A percentile compares a stretch with the other conserved stretches of the same genome.
These are phyloP conservation scores for Microcebus jonahi DNA, from an alignment of 2,113 vertebrate species.

Conservation along the genomic window DNA sequence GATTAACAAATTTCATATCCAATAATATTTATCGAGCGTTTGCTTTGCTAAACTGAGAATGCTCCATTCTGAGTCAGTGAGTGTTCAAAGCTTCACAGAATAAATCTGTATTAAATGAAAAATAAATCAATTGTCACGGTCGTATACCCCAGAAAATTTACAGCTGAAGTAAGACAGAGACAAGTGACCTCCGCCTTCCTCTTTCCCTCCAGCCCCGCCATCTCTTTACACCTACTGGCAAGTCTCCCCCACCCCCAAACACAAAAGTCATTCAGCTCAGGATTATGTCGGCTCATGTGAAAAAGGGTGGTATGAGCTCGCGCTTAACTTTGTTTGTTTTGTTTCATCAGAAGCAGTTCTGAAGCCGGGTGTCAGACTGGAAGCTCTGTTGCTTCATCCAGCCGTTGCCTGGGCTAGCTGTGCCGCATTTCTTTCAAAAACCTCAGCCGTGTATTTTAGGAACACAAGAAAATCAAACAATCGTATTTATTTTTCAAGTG, in stretches of 20 bases:
- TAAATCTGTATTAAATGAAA: slow-evolving; percentile 83
- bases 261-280: neutral
- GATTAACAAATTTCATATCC: slow-evolving; percentile 79
- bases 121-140: slow-evolving; percentile 80
- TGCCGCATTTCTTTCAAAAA: neutral
- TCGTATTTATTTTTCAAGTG: neutral
- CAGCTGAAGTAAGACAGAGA: slow-evolving; percentile 72
- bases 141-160: slow-evolving; percentile 73
- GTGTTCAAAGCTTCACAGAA: slow-evolving; percentile 70
- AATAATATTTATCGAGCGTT: slow-evolving; percentile 64
- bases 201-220: neutral
- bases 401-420: neutral
- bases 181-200: neutral
- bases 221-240: neutral
- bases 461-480: neutral
- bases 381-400: neutral
- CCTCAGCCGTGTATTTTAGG: neutral
- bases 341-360: neutral
- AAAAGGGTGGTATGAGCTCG: no score
- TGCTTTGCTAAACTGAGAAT: slow-evolving; percentile 73
- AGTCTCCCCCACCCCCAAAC: neutral
- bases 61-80: slow-evolving; percentile 67
- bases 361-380: rapidly evolving
- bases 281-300: rapidly evolving
- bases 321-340: neutral